These are phyloP conservation scores for Halcyon leucocephala DNA, from an alignment of 2,797 vertebrate species.

Conservation along the genomic window DNA sequence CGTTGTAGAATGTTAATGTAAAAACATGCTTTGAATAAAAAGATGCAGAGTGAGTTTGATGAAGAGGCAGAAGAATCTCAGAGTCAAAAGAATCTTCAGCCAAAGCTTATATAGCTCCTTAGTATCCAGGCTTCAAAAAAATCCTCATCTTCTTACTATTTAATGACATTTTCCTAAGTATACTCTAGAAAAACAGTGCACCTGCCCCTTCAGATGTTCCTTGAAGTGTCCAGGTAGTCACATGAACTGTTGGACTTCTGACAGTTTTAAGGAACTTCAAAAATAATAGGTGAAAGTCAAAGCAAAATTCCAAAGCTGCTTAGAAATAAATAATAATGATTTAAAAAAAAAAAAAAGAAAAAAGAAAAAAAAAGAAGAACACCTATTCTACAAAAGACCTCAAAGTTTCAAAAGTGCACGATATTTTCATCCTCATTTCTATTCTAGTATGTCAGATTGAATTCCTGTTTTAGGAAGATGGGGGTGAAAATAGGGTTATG, in stretches of 20 bases:
- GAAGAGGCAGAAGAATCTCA: background rate
- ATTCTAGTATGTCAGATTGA: background rate
- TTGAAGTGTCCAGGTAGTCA: background rate
- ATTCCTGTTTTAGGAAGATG: background rate
- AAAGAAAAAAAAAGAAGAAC: too few species aligned
- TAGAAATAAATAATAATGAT: background rate
- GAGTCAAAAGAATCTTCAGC: background rate
- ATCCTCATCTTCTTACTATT: background rate
- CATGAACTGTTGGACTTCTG: background rate
- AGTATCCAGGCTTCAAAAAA: background rate
- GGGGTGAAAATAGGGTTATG: background rate
- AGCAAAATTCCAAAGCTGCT: background rate
- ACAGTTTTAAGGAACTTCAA: background rate
- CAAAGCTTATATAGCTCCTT: background rate
- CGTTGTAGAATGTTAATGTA: conserved; percentile 8
- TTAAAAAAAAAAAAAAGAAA: too few species aligned
- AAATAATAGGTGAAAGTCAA: rapidly evolving
- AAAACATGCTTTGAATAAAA: background rate
- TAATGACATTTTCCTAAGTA: background rate
- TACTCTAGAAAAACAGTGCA: background rate
- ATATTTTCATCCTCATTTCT: background rate
- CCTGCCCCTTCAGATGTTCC: background rate
- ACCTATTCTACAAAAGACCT: background rate
- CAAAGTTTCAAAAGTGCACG: background rate
- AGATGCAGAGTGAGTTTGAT: background rate